Evolutionary conservation across 1,140 invertebrate genomes (phyloP).

Genomic region (Goniozus legneri): DNA sequence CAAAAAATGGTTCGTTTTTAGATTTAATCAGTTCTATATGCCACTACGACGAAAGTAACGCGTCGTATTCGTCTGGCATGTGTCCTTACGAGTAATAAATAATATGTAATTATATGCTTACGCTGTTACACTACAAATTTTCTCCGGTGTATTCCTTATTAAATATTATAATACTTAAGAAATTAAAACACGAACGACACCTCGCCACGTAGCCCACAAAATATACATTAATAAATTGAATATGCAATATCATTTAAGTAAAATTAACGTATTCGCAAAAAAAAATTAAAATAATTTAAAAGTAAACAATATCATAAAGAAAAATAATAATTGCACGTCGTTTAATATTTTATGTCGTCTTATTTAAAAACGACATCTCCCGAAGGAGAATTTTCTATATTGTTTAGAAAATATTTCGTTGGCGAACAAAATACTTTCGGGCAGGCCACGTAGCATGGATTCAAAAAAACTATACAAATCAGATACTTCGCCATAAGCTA

Average conservation of each 20-base stretch:
- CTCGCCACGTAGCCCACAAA: slow-evolving; percentile 11
- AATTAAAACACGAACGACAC: slow-evolving; percentile 3
- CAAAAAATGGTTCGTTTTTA: slow-evolving; percentile 18
- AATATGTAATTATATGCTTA: slow-evolving; percentile 19
- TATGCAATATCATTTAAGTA: slow-evolving; percentile 10
- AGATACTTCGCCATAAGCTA: too few species aligned
- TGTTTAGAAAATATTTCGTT: too few species aligned
- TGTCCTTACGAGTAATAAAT: slow-evolving; percentile 25
- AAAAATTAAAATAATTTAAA: slow-evolving; percentile 16
- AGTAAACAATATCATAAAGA: slow-evolving; percentile 7
- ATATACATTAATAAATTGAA: background rate
- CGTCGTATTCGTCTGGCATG: slow-evolving; percentile 12
- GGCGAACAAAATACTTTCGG: too few species aligned
- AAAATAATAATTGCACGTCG: slow-evolving; percentile 5
- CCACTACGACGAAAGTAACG: slow-evolving; percentile 8
- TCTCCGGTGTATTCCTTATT: slow-evolving; percentile 3
- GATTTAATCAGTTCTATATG: slow-evolving; percentile 29
- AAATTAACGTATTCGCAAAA: slow-evolving; percentile 14
- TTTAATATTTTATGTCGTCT: too few species aligned
- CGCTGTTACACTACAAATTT: slow-evolving; percentile 13
- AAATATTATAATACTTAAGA: slow-evolving; percentile 24
- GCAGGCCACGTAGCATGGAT: too few species aligned
- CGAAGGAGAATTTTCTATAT: too few species aligned
- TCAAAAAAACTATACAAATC: too few species aligned
- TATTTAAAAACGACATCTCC: too few species aligned